Conservation (phyloP, 2,888 invertebrate species). For the Hydroisotoma schaefferi region DNA sequence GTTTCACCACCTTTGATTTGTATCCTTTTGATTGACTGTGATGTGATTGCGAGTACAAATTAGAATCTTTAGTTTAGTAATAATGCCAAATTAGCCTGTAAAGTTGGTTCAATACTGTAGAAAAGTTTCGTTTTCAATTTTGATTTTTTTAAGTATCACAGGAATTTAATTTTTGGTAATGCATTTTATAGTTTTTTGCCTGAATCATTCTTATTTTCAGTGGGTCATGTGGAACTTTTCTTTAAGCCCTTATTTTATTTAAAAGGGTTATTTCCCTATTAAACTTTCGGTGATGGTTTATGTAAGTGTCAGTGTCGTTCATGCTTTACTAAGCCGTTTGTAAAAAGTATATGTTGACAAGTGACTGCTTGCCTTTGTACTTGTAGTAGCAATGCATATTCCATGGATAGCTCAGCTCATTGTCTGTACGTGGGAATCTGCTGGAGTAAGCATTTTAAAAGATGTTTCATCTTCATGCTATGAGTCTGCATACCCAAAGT, state of each 20-base stretch:
- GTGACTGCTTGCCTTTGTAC: not conserved
- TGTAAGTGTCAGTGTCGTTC: not conserved
- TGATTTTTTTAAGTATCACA: not conserved
- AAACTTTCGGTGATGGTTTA: slow-evolving; percentile 18
- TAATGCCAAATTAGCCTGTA: no score
- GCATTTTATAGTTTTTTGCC: slow-evolving; percentile 10
- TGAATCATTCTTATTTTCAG: not conserved
- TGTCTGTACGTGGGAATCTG: not conserved
- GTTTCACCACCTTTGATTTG: not conserved
- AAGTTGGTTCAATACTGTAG: no score
- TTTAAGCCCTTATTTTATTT: not conserved
- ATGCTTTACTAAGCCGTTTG: not conserved
- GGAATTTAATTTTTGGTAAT: slow-evolving; percentile 7
- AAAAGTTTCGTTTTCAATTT: slow-evolving; percentile 4
- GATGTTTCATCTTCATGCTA: not conserved
- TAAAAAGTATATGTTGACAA: no score
- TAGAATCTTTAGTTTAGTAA: not conserved
- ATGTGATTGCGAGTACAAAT: not conserved
- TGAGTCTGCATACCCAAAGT: slow-evolving; percentile 43
- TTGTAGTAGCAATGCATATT: not conserved
- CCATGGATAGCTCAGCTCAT: no score
- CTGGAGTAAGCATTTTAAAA: not conserved
- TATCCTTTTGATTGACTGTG: not conserved
- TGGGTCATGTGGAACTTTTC: no score
- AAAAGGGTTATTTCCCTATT: not conserved